Conservation (phyloP, 2,888 invertebrate species). For the Clostera curtula region DNA sequence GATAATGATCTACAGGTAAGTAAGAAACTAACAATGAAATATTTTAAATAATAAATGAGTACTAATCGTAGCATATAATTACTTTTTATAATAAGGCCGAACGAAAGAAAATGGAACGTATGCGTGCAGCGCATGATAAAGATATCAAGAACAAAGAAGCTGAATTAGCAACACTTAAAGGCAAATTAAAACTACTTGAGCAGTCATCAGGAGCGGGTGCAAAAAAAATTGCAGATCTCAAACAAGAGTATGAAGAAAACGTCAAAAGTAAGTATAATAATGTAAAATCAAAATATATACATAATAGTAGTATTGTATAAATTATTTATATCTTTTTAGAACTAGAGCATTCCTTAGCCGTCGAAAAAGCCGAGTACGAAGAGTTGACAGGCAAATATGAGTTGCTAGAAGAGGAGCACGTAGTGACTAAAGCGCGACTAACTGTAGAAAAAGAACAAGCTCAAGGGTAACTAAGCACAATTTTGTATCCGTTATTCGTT, state of each 20-base stretch:
- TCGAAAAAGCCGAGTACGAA: conserved; percentile 83
- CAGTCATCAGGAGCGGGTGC: conserved; percentile 76
- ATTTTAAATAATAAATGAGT: too few species aligned
- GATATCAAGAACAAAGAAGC: conserved; percentile 85
- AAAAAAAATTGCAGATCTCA: conserved; percentile 79
- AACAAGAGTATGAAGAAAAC: conserved; percentile 79
- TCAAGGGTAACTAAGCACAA: conserved; percentile 81
- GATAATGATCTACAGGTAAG: conserved; percentile 75
- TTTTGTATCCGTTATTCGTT: too few species aligned
- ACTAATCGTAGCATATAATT: too few species aligned
- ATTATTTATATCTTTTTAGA: conserved; percentile 59
- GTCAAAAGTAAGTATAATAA: conserved; percentile 77
- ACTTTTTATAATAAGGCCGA: conserved; percentile 62
- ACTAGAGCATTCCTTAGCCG: conserved; percentile 78
- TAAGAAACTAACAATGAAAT: conserved; percentile 1
- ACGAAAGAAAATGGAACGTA: conserved; percentile 79
- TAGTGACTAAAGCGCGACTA: conserved; percentile 86
- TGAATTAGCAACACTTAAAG: conserved; percentile 84
- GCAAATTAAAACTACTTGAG: conserved; percentile 81
- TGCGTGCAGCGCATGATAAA: conserved; percentile 80
- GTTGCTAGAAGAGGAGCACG: conserved; percentile 88
- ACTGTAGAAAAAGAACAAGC: conserved; percentile 88
- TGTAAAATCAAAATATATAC: background rate
- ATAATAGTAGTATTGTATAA: conserved; percentile 1
- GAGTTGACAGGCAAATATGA: conserved; percentile 89